phyloP scores from a whole-genome alignment of 2,797 vertebrate genomes.

The Anableps anableps region DNA sequence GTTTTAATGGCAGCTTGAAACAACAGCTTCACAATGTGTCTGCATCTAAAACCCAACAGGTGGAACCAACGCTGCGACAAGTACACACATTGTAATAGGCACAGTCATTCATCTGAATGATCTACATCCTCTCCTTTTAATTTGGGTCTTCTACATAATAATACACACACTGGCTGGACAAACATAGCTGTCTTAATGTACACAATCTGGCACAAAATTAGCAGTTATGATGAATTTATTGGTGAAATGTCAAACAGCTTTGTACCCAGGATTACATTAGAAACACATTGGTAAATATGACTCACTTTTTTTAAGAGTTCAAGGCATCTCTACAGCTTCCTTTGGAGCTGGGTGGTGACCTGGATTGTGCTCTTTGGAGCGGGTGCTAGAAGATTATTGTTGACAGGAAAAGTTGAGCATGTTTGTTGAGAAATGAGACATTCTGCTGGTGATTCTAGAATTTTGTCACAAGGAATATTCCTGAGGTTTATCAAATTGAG shows the following conservation, averaged over 20 bases:
- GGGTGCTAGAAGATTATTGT: rapidly evolving
- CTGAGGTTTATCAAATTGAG: slow-evolving; percentile 26
- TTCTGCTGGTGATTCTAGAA: slow-evolving; percentile 13
- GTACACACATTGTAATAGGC: neutral
- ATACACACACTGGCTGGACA: no score
- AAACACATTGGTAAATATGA: no score
- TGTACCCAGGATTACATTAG: no score
- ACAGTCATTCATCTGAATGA: neutral
- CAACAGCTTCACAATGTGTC: neutral
- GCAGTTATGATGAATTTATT: no score
- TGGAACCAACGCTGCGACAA: neutral
- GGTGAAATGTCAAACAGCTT: no score
- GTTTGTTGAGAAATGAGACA: slow-evolving; percentile 31
- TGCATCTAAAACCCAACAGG: no score
- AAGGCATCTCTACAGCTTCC: no score
- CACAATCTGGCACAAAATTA: no score
- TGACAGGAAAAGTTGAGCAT: neutral
- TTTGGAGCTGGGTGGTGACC: neutral
- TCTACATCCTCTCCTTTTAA: neutral
- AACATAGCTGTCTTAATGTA: neutral
- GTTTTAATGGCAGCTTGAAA: neutral
- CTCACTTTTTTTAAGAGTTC: no score
- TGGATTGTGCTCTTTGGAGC: neutral
- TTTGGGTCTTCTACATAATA: no score
- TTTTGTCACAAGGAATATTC: slow-evolving; percentile 20